Base-by-base conservation (phyloP, 2,113 vertebrate genomes). In the Sturnira hondurensis region DNA sequence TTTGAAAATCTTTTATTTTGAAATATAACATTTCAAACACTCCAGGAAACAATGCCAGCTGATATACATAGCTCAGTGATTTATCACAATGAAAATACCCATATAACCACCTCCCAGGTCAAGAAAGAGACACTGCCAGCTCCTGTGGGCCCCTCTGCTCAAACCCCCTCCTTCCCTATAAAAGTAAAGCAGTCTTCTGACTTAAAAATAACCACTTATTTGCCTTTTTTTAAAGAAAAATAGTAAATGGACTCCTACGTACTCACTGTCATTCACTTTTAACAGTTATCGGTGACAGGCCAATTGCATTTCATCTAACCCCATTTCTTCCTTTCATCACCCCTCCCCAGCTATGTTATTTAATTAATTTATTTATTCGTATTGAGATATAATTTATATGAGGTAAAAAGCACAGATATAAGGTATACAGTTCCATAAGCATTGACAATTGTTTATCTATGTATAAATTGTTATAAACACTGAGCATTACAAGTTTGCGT, bases 1-100 rank as follows among this genome's bases (percentile, higher is more conserved):
- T 74, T 89, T 61, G 38, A 76, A 90, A 85, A 61, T 28, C 3
- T 47, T 91, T 89, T 70, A 67, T 14, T 86, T 61, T 43, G 38
- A 87, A 94, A 93, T n/a, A 17, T 33, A 45, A 33, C 45, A 11
- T 65, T 56, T 56, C 54, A 56, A 56, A 56, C 54, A 56, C 22
- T 56, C 50, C 38, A 86, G 65, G 88, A 83, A 87, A 45, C 22
- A 70, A 70, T 31, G 65, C 70, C 24, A 17, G 2, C 13, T 13
- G 9, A 31, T 31, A 63, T 63, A 31, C 28, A 20, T 28, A 41
- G 7, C 38, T 86, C 43, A 41, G 19, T 43, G 43, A 86, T 84
- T 71, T 81, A 58, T 84, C 56, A 65, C 33, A 61, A 70, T 76
- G 68, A 45, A 54, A 93, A 95, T 14, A 33, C 17, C 10, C 4